phyloP scores from a whole-genome alignment of 2,888 invertebrate genomes.

The Hirtodrosophila alboralis region DNA sequence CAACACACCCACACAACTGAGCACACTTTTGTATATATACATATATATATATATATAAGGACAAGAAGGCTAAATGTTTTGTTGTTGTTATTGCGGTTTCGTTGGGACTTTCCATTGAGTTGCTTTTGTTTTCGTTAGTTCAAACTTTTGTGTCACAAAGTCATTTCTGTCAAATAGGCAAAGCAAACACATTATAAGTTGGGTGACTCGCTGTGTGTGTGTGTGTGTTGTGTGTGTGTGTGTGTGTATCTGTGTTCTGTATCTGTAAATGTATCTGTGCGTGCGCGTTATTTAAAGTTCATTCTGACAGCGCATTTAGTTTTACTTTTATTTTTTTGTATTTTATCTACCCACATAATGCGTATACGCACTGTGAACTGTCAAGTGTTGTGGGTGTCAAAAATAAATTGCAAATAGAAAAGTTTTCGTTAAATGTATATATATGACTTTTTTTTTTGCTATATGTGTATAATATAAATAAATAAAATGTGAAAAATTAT shows the following conservation, averaged over 20 bases:
- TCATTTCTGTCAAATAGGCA: constrained; percentile 55
- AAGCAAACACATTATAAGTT: constrained; percentile 55
- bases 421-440: too few relatives aligned
- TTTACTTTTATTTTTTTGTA: too few relatives aligned
- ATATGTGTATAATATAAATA: too few relatives aligned
- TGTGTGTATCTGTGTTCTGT: not conserved
- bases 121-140: constrained; percentile 30
- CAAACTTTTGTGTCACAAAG: constrained; percentile 51
- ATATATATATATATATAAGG: constrained; percentile 15
- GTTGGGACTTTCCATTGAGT: constrained; percentile 12
- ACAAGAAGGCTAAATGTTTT: constrained; percentile 57
- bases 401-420: too few relatives aligned
- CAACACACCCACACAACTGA: constrained; percentile 5
- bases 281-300: constrained; percentile 36
- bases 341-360: too few relatives aligned
- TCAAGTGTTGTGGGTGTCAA: too few relatives aligned
- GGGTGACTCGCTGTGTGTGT: not conserved
- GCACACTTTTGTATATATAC: not conserved
- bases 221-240: not conserved
- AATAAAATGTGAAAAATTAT: too few relatives aligned
- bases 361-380: constrained; percentile 22
- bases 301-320: constrained; percentile 22
- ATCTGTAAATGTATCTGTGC: constrained; percentile 2
- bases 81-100: constrained; percentile 27
- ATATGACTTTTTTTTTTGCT: too few relatives aligned